A percentile compares a stretch with the other conserved stretches of the same genome.
Evolutionary conservation across 2,797 vertebrate genomes (phyloP).

Genomic region (Thunnus albacares): DNA sequence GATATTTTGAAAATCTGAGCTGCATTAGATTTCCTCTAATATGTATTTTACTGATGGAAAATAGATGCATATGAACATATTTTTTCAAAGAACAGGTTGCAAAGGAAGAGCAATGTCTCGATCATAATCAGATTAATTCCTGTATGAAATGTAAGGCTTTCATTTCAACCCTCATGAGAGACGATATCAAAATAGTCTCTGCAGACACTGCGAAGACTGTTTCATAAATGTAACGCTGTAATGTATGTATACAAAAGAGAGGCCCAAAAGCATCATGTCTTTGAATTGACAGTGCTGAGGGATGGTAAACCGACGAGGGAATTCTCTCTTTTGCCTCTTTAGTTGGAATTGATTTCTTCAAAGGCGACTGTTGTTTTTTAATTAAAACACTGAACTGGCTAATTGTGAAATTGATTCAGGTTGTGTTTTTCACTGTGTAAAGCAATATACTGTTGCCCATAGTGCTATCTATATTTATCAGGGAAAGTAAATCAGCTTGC

Average conservation of each 20-base stretch:
- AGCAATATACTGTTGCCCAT: constrained; percentile 75
- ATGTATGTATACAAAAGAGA: constrained; percentile 48
- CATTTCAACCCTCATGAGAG: background rate
- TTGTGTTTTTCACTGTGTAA: constrained; percentile 80
- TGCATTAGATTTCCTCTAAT: too few species aligned
- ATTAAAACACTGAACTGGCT: constrained; percentile 85
- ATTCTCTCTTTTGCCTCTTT: constrained; percentile 75
- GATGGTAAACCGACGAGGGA: constrained; percentile 63
- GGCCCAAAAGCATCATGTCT: constrained; percentile 65
- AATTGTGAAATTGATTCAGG: constrained; percentile 86
- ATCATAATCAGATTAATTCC: background rate
- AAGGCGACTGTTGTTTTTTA: constrained; percentile 85
- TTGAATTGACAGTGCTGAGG: constrained; percentile 73
- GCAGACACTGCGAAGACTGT: constrained; percentile 22
- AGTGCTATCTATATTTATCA: constrained; percentile 76
- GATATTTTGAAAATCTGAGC: too few species aligned
- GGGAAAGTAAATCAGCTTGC: constrained; percentile 62
- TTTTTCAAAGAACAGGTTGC: background rate
- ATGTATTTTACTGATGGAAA: too few species aligned
- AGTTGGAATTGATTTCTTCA: constrained; percentile 84
- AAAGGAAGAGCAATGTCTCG: background rate
- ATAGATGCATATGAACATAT: too few species aligned
- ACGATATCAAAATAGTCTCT: background rate
- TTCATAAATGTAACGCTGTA: constrained; percentile 15
- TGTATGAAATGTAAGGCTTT: background rate